Base-by-base conservation (phyloP, 2,113 vertebrate species). In the Callospermophilus lateralis region DNA sequence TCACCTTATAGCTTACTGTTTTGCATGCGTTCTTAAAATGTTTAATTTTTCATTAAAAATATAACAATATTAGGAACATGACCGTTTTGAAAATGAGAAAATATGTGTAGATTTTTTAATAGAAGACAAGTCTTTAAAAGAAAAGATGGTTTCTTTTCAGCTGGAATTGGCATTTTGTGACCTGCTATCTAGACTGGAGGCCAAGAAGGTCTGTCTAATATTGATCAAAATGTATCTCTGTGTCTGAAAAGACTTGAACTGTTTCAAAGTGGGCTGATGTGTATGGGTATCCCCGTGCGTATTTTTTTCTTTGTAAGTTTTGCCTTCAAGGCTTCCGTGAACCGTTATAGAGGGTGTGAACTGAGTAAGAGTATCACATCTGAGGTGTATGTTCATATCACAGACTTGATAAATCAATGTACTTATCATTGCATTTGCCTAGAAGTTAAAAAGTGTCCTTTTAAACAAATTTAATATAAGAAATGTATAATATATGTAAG, bases 21-120 rank as follows among this genome's bases (percentile, higher is more conserved):
- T 77, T 93, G 45, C 16, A 81, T 93, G n/a, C 30, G 28, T 32
- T 86, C 92, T 76, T 34, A 11, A 28, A 55, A 65, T 28, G 12
- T 15, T 48, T 51, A 39, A 12, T 83, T 85, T 95, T 24, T 51
- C 8, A 70, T 45, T 91, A 58, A 67, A 85, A 79, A 78, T 65
- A 30, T 67, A 92, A 51, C 13, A 70, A 87, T 89, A 30, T 88
- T 53, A 48, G 10, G 8, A 65, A 93, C 73, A 77, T 51, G 10
- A 51, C 3, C 10, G 72, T 58, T 89, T 92, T 91, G 20, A 95
- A 96, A 83, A 61, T 34, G 4, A 78, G 65, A 90, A 88, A 85
- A 55, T 48, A 12, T 48, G 30, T 73, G 6, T 58, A 61, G 77
- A 58, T 92, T 86, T 90, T 26, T 42, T 12, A 84, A 51, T 32